Base-by-base conservation (phyloP, 1,140 invertebrate genomes). In the Proales similis region DNA sequence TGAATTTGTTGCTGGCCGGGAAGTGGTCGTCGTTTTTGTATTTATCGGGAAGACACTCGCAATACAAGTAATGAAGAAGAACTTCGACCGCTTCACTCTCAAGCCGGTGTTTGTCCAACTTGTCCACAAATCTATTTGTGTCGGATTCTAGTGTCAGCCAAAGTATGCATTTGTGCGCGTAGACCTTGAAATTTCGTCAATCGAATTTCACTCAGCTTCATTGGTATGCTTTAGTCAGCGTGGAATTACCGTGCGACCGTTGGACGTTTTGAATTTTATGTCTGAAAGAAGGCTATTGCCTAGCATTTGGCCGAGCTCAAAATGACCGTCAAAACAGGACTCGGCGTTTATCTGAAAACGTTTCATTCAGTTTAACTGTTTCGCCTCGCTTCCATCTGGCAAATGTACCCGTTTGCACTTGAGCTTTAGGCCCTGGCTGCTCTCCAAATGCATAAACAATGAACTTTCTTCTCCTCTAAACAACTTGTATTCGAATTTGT, bases 121-220 rank as follows among this genome's bases (percentile, higher is more conserved):
- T 26, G 12, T 57, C 29, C 1, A 57, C 9, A 57, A 57, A 57
- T 6, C 32, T 57, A 12, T 57, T 42, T 12, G 36, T 57, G 9
- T 57, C 45, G 27, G 19, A 26, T 26, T 42, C 22, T 2, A 57
- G 14, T 11, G 51, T 57, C 1, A 57, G 19, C 3, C 7, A 30
- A 19, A 57, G 17, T 29, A 57, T 57, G 39, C 14, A 42, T 42
- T 57, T 57, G 12, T 57, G 51, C 12, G 51, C 51, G 19, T 57
- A 39, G 32, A 57, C 39, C 51, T 57, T 12, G 9, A 36, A 36
- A 36, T 36, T 36, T 14, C 38, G 19, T 39, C n/a, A 38, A 24
- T 19, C 4, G 14, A 14, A 36, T n/a, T 17, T 22, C 43, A 39
- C 0, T 24, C 9, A 22, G 29, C 12, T 26, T 32, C 4, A 46